Base-by-base conservation (phyloP, 2,888 invertebrate species). In the Phania funesta region DNA sequence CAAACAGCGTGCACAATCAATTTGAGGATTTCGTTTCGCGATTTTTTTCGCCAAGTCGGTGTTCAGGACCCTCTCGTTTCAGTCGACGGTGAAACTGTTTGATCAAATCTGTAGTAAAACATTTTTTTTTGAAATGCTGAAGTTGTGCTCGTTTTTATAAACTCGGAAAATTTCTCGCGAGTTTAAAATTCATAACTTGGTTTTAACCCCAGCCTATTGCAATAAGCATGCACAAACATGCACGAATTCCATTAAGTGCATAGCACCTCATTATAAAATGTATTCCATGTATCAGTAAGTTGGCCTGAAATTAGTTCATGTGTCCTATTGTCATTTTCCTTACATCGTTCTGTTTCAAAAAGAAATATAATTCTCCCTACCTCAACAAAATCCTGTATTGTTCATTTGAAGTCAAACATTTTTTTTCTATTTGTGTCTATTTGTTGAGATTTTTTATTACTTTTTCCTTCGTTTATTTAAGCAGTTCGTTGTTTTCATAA, bases 401-500 rank as follows among this genome's bases (percentile, higher is more conserved):
- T 50, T 58, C 65, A 54, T 65, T 65, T 75, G 9, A 9, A 75
- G 65, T 48, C 41, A n/a, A 38, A 62, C n/a, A 18, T 16, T 41
- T 29, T 50, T 50, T 41, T 50, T 20, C 26, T 41, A 38, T 62
- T 48, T 35, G 13, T 48, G 20, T 60, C 46, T 48, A 46, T 71
- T 50, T 73, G 48, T 26, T 48, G 41, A 18, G 18, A 26, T n/a
- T n/a, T n/a, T n/a, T n/a, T n/a, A n/a, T n/a, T n/a, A 68, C 29
- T 68, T 64, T 67, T 67, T 29, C 41, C 32, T 52, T 22, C 38
- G 9, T 26, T 67, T 48, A 26, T 41, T 41, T 32, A 32, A 32
- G 41, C 41, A 50, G 56, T 68, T 70, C 35, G 41, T 68, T 60
- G 48, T 62, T 73, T 79, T 74, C 56, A 54, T 79, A 79, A 79